A percentile compares a stretch with the other conserved stretches of the same genome.
phyloP scores from a whole-genome alignment of 2,888 invertebrate genomes.

The Baronia brevicornis region DNA sequence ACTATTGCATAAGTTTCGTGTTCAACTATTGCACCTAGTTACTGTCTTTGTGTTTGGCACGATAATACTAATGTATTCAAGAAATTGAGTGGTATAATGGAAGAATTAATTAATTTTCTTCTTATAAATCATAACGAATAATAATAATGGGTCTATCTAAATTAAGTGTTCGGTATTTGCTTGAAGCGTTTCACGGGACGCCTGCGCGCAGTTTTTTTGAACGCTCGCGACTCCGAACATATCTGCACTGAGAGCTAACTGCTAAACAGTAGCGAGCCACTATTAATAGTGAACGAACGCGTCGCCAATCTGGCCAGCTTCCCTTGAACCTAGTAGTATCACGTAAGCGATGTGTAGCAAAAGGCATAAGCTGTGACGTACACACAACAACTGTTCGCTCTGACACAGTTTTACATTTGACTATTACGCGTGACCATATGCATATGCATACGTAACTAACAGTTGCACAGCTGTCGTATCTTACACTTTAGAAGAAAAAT shows the following conservation, averaged over 20 bases:
- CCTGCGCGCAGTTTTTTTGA: slow-evolving; percentile 41
- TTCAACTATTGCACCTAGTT: slow-evolving; percentile 49
- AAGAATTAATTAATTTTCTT: too few species aligned
- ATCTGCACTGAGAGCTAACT: slow-evolving; percentile 68
- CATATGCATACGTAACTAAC: too few species aligned
- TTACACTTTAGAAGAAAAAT: too few species aligned
- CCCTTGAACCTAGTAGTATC: slow-evolving; percentile 70
- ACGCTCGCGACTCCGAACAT: slow-evolving; percentile 67
- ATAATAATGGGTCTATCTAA: too few species aligned
- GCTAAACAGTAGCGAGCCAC: slow-evolving; percentile 64
- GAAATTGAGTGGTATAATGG: too few species aligned
- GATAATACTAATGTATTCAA: slow-evolving; percentile 41
- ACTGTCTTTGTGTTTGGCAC: slow-evolving; percentile 50
- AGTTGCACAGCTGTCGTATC: too few species aligned
- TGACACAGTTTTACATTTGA: slow-evolving; percentile 71
- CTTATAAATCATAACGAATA: too few species aligned
- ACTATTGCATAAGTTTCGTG: slow-evolving; percentile 56
- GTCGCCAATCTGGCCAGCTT: slow-evolving; percentile 65
- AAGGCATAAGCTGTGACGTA: slow-evolving; percentile 62
- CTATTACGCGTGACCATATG: slow-evolving; percentile 60
- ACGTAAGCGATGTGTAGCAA: slow-evolving; percentile 36
- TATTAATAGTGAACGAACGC: slow-evolving; percentile 71
- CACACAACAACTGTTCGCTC: slow-evolving; percentile 60
- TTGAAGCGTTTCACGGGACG: slow-evolving; percentile 42
- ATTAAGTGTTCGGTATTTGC: too few species aligned